Evolutionary conservation across 2,113 vertebrate species (phyloP).

Genomic region (Myrmophylax atrothorax): DNA sequence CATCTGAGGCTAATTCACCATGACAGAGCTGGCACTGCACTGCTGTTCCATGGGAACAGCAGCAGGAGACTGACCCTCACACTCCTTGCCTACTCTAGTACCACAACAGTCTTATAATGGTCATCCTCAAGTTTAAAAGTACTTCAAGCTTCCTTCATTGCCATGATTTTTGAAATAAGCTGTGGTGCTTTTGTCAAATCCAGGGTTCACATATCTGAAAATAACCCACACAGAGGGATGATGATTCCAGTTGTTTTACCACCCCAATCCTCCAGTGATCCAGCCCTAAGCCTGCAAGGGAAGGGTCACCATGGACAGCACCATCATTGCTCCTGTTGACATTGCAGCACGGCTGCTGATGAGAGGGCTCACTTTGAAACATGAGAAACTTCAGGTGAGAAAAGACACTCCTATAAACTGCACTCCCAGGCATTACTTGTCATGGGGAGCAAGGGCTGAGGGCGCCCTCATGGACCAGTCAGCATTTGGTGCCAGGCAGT

Average conservation of each 20-base stretch:
- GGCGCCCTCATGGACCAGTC: not conserved
- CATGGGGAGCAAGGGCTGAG: not conserved
- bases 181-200: not conserved
- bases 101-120: not conserved
- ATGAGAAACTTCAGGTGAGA: not conserved
- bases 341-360: not conserved
- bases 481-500: no score
- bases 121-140: not conserved
- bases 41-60: fast-evolving
- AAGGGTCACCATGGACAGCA: not conserved
- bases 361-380: not conserved
- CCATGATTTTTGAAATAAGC: not conserved
- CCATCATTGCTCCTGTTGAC: not conserved
- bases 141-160: not conserved
- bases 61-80: not conserved
- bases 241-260: not conserved
- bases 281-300: not conserved
- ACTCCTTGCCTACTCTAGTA: not conserved
- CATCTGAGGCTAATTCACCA: not conserved
- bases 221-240: not conserved
- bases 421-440: not conserved
- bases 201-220: not conserved
- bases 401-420: not conserved
- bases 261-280: not conserved
- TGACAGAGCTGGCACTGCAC: not conserved